Percentiles rank a stretch among this genome's conserved stretches.
phyloP scores from a whole-genome alignment of 2,797 vertebrate genomes.

The Silurus lanzhouensis region DNA sequence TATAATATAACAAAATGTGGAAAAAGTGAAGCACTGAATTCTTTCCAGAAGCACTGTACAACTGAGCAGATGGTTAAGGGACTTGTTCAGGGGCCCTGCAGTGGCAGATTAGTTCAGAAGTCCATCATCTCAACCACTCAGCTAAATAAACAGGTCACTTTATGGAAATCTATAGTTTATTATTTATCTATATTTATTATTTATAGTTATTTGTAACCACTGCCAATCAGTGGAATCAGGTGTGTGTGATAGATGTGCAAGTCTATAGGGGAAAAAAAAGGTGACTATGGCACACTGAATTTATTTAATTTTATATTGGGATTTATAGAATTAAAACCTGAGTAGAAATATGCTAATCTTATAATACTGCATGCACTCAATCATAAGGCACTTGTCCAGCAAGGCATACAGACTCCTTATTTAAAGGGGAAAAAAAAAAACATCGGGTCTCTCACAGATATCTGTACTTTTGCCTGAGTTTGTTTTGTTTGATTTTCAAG shows the following conservation, averaged over 20 bases:
- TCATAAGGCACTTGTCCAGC: background rate
- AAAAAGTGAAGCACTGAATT: too few relatives aligned
- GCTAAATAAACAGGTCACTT: background rate
- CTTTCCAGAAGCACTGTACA: too few relatives aligned
- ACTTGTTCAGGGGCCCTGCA: too few relatives aligned
- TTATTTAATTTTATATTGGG: background rate
- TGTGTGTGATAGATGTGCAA: background rate
- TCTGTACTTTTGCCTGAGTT: background rate
- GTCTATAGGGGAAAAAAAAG: background rate
- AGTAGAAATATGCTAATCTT: background rate
- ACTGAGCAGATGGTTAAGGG: too few relatives aligned
- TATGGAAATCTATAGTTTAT: background rate
- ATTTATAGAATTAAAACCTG: background rate
- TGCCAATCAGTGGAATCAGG: background rate
- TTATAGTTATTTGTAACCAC: background rate
- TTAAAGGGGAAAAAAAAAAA: background rate
- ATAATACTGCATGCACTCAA: background rate
- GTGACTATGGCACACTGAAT: background rate
- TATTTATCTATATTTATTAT: too few relatives aligned
- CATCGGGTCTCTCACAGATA: background rate
- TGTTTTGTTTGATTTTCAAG: too few relatives aligned
- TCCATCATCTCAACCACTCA: too few relatives aligned
- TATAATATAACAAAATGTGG: too few relatives aligned
- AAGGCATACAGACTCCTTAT: background rate
- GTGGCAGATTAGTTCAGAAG: too few relatives aligned